phyloP scores from a whole-genome alignment of 2,113 vertebrate species.

The Microcebus murinus region DNA sequence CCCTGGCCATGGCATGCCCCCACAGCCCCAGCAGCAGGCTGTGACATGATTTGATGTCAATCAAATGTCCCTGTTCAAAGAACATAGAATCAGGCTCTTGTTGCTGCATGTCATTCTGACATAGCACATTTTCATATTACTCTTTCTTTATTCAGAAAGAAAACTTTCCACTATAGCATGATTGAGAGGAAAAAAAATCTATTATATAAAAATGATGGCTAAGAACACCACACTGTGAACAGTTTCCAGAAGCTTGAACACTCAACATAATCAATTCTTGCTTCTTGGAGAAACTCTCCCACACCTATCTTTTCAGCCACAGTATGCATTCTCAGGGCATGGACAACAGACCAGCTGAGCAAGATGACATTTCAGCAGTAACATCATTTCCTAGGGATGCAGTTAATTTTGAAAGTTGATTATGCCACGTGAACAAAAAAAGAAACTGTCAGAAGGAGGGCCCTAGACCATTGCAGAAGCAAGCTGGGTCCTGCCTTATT shows the following conservation, averaged over 20 bases:
- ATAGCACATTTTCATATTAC: not conserved
- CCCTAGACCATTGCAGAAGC: not conserved
- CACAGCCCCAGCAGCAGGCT: not conserved
- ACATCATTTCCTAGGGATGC: not conserved
- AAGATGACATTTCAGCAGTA: not conserved
- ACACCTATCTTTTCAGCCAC: not conserved
- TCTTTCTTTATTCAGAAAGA: constrained; percentile 27
- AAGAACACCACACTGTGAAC: not conserved
- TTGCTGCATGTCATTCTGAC: not conserved
- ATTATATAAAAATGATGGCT: not conserved
- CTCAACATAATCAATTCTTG: not conserved
- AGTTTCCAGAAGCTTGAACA: not conserved
- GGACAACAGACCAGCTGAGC: not conserved
- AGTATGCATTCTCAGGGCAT: not conserved
- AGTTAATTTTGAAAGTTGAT: not conserved
- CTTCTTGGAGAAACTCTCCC: not conserved
- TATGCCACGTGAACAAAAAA: not conserved
- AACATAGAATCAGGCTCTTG: not conserved
- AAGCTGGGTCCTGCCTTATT: not conserved
- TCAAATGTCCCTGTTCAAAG: not conserved
- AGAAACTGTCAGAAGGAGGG: not conserved
- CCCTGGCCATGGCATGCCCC: not conserved
- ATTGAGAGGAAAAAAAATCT: not conserved
- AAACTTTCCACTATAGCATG: not conserved
- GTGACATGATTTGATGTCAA: not conserved